These are phyloP conservation scores for Ciconia maguari DNA, from an alignment of 2,113 vertebrate species.

Conservation along the genomic window DNA sequence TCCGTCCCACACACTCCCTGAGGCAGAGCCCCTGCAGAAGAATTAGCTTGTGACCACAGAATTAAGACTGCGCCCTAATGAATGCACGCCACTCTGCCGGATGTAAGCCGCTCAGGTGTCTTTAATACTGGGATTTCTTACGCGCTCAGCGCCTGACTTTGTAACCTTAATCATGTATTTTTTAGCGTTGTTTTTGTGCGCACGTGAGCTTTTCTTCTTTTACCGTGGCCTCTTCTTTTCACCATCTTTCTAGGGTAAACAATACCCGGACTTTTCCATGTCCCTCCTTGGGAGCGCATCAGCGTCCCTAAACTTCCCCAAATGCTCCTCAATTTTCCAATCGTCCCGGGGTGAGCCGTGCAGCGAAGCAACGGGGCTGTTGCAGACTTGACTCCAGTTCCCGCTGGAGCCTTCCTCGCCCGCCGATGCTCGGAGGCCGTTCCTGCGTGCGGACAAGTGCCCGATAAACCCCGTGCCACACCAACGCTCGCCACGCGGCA, in stretches of 20 bases:
- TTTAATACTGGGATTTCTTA: constrained; percentile 10
- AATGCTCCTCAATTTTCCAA: neutral
- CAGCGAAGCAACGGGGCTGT: rapidly evolving
- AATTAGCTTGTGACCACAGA: neutral
- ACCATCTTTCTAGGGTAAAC: neutral
- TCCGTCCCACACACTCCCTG: neutral
- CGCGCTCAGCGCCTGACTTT: neutral
- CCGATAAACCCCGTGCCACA: rapidly evolving
- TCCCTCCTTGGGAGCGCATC: neutral
- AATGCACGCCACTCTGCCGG: rapidly evolving
- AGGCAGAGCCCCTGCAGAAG: neutral
- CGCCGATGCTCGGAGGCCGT: rapidly evolving
- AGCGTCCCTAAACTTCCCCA: neutral
- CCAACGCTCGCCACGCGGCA: rapidly evolving
- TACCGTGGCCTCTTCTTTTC: rapidly evolving
- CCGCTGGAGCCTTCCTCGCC: neutral
- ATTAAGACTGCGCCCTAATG: neutral
- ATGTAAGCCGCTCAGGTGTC: constrained; percentile 1
- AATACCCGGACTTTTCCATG: neutral
- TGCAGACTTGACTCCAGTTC: rapidly evolving
- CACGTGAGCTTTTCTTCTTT: neutral
- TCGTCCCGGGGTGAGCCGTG: rapidly evolving
- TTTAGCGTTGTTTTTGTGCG: neutral
- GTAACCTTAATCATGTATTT: neutral
- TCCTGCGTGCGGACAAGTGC: rapidly evolving